Conservation (phyloP, 2,797 vertebrate species). For the Hippopotamyrus pictus region DNA sequence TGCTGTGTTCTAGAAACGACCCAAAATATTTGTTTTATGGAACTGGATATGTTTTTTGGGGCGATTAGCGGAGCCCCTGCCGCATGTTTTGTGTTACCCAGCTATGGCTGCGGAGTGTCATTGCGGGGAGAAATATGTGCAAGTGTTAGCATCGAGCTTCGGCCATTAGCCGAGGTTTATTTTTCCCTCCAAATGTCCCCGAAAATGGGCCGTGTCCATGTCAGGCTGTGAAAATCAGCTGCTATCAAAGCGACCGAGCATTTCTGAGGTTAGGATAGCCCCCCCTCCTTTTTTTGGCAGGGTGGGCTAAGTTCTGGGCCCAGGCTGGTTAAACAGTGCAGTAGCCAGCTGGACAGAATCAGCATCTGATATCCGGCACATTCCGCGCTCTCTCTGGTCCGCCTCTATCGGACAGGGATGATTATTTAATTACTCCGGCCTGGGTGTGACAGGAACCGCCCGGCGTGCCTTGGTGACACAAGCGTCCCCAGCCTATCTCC, state of each 20-base stretch:
- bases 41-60: constrained; percentile 4
- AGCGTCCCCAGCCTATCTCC: constrained; percentile 20
- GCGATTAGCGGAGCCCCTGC: background rate
- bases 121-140: background rate
- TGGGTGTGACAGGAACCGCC: constrained; percentile 33
- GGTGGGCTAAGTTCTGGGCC: background rate
- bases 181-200: background rate
- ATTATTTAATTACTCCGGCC: constrained; percentile 38
- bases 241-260: background rate
- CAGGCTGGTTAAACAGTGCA: constrained; percentile 8
- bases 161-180: background rate
- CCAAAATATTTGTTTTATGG: constrained; percentile 15
- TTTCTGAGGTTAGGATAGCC: background rate
- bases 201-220: background rate
- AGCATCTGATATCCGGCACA: constrained; percentile 6
- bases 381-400: background rate
- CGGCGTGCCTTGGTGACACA: constrained; percentile 22
- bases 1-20: constrained; percentile 6
- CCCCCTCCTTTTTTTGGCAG: background rate
- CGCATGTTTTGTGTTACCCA: background rate
- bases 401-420: constrained; percentile 22
- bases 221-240: constrained; percentile 10
- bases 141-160: background rate
- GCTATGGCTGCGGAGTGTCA: background rate
- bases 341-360: background rate